Evolutionary conservation across 2,888 invertebrate genomes (phyloP).

Genomic region (Papilio protenor): DNA sequence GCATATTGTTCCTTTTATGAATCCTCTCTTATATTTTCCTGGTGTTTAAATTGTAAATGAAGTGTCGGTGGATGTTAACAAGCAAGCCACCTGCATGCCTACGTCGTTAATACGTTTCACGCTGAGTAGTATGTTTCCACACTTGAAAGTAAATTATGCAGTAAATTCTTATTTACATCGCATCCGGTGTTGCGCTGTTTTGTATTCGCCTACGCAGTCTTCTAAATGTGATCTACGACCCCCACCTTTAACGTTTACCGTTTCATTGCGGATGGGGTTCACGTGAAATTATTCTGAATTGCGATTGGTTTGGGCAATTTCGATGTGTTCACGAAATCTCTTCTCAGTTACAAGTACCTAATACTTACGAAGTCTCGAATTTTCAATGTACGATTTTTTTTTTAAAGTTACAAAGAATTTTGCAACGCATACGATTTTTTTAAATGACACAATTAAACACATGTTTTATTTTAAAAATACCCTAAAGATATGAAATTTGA

Average conservation of each 20-base stretch:
- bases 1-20: slow-evolving; percentile 5
- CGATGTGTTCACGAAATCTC: too few relatives aligned
- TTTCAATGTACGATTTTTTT: too few relatives aligned
- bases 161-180: slow-evolving; percentile 34
- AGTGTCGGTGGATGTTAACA: background rate
- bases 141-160: slow-evolving; percentile 30
- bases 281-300: too few relatives aligned
- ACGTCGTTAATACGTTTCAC: slow-evolving; percentile 17
- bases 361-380: too few relatives aligned
- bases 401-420: too few relatives aligned
- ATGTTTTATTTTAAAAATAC: background rate
- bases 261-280: too few relatives aligned
- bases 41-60: slow-evolving; percentile 20
- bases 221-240: too few relatives aligned
- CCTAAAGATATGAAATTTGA: background rate
- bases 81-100: slow-evolving; percentile 5
- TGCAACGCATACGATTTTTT: background rate
- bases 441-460: background rate
- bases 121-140: slow-evolving; percentile 15
- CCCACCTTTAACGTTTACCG: too few relatives aligned
- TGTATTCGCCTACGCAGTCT: background rate
- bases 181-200: slow-evolving; percentile 36
- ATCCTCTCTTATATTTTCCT: background rate
- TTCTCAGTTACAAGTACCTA: too few relatives aligned
- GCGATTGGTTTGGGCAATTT: too few relatives aligned